Evolutionary conservation across 2,797 vertebrate species (phyloP).

Genomic region (Cygnus olor): DNA sequence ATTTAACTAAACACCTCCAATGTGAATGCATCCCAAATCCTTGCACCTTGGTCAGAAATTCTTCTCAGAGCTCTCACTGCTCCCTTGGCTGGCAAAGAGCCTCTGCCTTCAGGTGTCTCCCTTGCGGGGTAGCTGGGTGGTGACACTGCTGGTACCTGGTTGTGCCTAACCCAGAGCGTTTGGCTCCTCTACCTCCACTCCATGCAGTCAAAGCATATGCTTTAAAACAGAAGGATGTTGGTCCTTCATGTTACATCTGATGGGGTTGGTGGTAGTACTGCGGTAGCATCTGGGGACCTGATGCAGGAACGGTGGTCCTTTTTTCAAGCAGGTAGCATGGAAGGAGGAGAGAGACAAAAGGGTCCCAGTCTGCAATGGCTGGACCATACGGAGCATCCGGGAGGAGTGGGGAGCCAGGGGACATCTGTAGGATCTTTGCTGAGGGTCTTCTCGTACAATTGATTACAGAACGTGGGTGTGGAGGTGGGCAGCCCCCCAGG

Average conservation of each 20-base stretch:
- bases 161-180: neutral
- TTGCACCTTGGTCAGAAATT: neutral
- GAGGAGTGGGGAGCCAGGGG: neutral
- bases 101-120: neutral
- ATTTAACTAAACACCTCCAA: neutral
- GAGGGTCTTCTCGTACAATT: neutral
- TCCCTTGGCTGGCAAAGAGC: neutral
- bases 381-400: neutral
- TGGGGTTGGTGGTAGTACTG: neutral
- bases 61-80: neutral
- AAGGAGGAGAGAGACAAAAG: neutral
- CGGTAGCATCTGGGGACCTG: neutral
- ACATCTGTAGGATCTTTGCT: neutral
- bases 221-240: neutral
- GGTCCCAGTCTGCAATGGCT: fast-evolving
- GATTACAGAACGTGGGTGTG: neutral
- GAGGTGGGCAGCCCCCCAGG: neutral
- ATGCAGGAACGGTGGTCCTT: neutral
- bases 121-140: neutral
- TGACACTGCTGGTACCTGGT: neutral
- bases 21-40: neutral
- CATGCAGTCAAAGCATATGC: fast-evolving
- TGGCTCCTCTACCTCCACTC: fast-evolving
- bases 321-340: fast-evolving
- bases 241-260: neutral